These are phyloP conservation scores for Gnathonemus echidnorhynchus DNA, from an alignment of 2,113 vertebrate genomes.

Conservation along the genomic window DNA sequence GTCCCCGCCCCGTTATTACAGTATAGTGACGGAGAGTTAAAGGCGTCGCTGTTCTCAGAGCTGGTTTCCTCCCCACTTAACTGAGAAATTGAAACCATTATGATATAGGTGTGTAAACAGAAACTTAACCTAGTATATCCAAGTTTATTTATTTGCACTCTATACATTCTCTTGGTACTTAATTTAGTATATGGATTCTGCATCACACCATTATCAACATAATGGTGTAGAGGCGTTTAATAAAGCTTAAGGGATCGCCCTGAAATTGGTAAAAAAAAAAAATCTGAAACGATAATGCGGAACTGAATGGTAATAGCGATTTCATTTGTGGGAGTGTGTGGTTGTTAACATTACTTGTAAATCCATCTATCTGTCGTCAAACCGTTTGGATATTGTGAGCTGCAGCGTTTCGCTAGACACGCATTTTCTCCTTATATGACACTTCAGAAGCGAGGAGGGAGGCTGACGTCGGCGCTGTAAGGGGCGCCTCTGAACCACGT, in stretches of 20 bases:
- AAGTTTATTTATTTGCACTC: not conserved
- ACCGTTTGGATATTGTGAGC: not conserved
- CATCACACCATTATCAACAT: not conserved
- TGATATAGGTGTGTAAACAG: not conserved
- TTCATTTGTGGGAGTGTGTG: not conserved
- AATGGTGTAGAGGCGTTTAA: not conserved
- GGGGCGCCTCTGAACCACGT: not conserved
- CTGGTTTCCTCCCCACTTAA: not conserved
- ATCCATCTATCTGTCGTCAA: not conserved
- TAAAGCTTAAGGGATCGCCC: not conserved
- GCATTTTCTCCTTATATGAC: not conserved
- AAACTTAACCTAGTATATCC: not conserved
- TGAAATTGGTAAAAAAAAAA: not conserved
- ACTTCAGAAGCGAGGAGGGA: not conserved
- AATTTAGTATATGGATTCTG: not conserved
- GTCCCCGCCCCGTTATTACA: not conserved
- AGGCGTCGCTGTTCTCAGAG: not conserved
- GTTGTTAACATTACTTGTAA: not conserved
- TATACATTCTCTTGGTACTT: not conserved
- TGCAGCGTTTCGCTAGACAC: not conserved
- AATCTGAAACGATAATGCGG: not conserved
- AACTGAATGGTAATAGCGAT: not conserved
- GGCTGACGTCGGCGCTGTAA: not conserved
- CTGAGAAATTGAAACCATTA: slow-evolving; percentile 3
- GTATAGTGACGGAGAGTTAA: not conserved